These are phyloP conservation scores for Ophion slaviceki DNA, from an alignment of 2,888 invertebrate species.

Conservation along the genomic window DNA sequence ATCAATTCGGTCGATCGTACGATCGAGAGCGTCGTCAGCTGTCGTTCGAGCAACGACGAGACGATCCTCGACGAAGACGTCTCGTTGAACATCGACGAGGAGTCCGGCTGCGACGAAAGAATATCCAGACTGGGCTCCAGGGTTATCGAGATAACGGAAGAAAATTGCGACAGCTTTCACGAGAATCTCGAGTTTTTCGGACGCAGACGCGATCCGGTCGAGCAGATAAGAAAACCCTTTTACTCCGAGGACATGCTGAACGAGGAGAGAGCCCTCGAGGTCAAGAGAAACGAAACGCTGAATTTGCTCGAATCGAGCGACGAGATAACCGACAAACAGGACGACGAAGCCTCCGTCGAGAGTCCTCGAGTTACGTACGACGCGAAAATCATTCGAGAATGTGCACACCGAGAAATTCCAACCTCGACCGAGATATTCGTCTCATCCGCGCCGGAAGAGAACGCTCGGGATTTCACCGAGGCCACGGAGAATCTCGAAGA, in stretches of 20 bases:
- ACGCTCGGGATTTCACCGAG: background rate
- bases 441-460: slow-evolving; percentile 23
- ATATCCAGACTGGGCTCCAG: slow-evolving; percentile 71
- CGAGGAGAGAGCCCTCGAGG: slow-evolving; percentile 62
- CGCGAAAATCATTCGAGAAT: slow-evolving; percentile 6
- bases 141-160: slow-evolving; percentile 80
- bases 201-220: slow-evolving; percentile 73
- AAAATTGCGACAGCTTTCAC: slow-evolving; percentile 81
- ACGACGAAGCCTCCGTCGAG: slow-evolving; percentile 41
- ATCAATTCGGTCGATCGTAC: slow-evolving; percentile 78
- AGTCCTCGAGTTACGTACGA: slow-evolving; percentile 21
- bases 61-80: slow-evolving; percentile 59
- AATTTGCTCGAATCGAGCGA: slow-evolving; percentile 23
- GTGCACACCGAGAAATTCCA: slow-evolving; percentile 34
- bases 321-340: background rate
- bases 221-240: slow-evolving; percentile 65
- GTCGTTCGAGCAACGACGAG: slow-evolving; percentile 68
- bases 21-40: slow-evolving; percentile 78
- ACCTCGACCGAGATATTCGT: slow-evolving; percentile 39
- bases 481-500: slow-evolving; percentile 23
- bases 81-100: slow-evolving; percentile 67
- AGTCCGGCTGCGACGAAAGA: slow-evolving; percentile 61
- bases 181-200: slow-evolving; percentile 80
- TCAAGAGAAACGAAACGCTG: slow-evolving; percentile 54
- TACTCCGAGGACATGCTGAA: slow-evolving; percentile 64